phyloP scores from a whole-genome alignment of 1,140 invertebrate genomes.

The Yoshiicerus persimilis region DNA sequence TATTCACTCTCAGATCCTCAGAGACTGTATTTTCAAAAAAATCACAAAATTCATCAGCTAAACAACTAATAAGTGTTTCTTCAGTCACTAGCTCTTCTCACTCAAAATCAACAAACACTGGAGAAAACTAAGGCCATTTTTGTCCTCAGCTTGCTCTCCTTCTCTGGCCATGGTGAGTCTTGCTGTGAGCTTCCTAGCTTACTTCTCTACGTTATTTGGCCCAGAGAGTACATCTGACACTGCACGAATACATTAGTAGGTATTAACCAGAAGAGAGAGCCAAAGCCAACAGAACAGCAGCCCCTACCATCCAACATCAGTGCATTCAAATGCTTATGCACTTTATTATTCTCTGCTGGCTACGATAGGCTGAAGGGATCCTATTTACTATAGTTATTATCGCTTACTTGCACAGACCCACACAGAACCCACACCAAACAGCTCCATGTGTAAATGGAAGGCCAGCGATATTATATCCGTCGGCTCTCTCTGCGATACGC shows the following conservation, averaged over 20 bases:
- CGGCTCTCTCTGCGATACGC: not conserved
- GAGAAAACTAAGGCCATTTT: not conserved
- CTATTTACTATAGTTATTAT: conserved; percentile 22
- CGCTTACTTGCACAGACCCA: not conserved
- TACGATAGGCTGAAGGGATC: conserved; percentile 6
- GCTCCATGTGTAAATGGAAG: not conserved
- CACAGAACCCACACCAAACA: not conserved
- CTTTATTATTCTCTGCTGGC: conserved; percentile 5
- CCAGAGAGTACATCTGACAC: not conserved
- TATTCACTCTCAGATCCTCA: not conserved
- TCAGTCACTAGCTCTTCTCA: not conserved
- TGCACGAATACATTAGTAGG: not conserved
- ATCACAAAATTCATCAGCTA: not conserved
- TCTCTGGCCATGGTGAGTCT: not conserved
- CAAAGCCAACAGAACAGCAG: not conserved
- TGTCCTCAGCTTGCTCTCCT: not conserved
- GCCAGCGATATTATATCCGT: not conserved
- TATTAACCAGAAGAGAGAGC: not conserved
- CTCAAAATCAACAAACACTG: not conserved
- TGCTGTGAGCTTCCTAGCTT: not conserved
- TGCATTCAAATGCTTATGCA: conserved; percentile 2
- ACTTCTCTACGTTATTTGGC: not conserved
- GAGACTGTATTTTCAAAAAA: not conserved
- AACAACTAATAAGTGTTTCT: not conserved
- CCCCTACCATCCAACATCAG: not conserved